Evolutionary conservation across 2,888 invertebrate species (phyloP).

Genomic region (Heliconius sara): DNA sequence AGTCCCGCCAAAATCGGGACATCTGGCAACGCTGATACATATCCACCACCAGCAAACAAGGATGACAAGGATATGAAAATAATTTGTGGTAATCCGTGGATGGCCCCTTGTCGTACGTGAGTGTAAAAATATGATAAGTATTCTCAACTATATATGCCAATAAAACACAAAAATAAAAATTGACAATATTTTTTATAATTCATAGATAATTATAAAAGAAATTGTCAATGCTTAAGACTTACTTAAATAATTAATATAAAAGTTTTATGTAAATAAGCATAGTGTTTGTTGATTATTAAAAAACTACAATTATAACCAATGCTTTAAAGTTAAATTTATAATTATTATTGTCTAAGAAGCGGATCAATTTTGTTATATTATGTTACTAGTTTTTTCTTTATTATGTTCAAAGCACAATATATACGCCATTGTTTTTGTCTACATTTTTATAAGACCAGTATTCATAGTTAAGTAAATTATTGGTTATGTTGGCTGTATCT

Average conservation of each 20-base stretch:
- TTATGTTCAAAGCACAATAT: conserved; percentile 18
- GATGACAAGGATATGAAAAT: not conserved
- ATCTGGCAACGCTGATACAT: too few species aligned
- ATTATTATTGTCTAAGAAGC: conserved; percentile 2
- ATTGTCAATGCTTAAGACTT: conserved; percentile 9
- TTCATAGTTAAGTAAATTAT: conserved; percentile 36
- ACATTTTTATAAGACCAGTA: conserved; percentile 29
- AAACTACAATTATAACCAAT: conserved; percentile 1
- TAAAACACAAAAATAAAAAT: not conserved
- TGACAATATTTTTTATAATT: conserved; percentile 1
- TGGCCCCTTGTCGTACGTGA: conserved; percentile 4
- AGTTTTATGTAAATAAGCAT: not conserved
- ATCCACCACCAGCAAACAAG: too few species aligned
- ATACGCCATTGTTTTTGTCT: conserved; percentile 16
- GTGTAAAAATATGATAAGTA: conserved; percentile 12
- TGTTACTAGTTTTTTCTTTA: conserved; percentile 12
- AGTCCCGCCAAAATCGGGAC: too few species aligned
- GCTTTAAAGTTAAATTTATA: conserved; percentile 19
- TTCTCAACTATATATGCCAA: not conserved
- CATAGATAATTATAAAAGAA: not conserved
- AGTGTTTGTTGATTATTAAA: conserved; percentile 9
- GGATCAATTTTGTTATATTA: conserved; percentile 13
- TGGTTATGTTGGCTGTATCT: conserved; percentile 20
- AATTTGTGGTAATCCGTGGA: not conserved
- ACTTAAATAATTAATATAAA: conserved; percentile 32